Evolutionary conservation across 2,888 invertebrate species (phyloP), one percentile per base, ranked within the genome.

Genomic region (Alcis repandata): DNA sequence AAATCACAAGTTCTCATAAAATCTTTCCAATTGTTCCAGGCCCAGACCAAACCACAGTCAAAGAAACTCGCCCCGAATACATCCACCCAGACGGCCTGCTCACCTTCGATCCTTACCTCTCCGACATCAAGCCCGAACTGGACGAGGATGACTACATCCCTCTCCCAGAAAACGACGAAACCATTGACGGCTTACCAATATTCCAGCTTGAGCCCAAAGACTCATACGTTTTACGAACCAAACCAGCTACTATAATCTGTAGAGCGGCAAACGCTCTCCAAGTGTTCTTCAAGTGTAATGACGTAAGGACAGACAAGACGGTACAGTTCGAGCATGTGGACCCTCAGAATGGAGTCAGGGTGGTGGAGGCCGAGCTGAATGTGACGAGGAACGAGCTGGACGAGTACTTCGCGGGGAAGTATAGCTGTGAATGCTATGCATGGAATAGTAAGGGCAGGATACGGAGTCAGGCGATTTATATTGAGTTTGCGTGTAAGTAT

Each of bases 221-320:
- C 85, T 95, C 97, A 0, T 99, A 96, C 89, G 98, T 98, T 68
- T 95, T 98, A 45, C 97, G 98, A 83, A 97, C 96, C 79, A 97
- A 97, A 77, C 98, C 99, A 36, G 98, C 98, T 0, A 95, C 95
- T 2, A 92, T 99, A 36, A 95, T 96, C 57, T 99, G 99, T 84
- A 95, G 97, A 77, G 99, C 98, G 0, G 96, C 97, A 6, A 97
- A 98, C 87, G 98, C 98, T 19, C 94, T 98, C n/a, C 95, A 97
- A 87, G 95, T 95, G 11, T 91, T 85, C 83, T 98, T 98, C 91
- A 95, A 96, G 80, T 98, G 98, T 88, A 98, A 97, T 84, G 96
- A 95, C 53, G 93, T 94, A 0, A 90, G 91, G 67, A 83, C 83
- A 1, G 94, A 94, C 60, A 91, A 87, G 62, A 95, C 95, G 54